phyloP scores from a whole-genome alignment of 2,797 vertebrate species.

The Argya squamiceps region DNA sequence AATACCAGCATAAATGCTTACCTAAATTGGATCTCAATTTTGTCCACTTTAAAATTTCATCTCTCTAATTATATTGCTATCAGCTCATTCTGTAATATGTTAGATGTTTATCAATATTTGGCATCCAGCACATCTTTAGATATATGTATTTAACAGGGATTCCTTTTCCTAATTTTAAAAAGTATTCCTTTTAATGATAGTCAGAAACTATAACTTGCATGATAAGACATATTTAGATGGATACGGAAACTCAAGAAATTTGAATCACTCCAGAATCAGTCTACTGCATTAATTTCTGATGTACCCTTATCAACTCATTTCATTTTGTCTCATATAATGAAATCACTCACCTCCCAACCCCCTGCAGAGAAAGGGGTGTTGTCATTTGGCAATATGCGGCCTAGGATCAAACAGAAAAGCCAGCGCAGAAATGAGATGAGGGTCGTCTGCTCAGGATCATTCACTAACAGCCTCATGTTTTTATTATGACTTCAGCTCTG shows the following conservation, averaged over 20 bases:
- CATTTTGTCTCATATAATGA: not conserved
- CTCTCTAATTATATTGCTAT: not conserved
- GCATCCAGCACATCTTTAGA: not conserved
- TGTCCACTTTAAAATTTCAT: not conserved
- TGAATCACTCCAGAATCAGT: not conserved
- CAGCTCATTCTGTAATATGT: not conserved
- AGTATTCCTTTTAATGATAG: not conserved
- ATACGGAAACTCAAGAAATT: not conserved
- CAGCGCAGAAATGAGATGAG: not conserved
- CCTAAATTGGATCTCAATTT: not conserved
- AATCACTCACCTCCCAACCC: rapidly evolving
- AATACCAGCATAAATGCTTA: not conserved
- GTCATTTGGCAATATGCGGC: not conserved
- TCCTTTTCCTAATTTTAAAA: not conserved
- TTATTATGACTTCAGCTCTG: not conserved
- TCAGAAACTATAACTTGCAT: not conserved
- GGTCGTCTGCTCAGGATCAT: not conserved
- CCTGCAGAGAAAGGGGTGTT: not conserved
- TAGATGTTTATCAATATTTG: not conserved
- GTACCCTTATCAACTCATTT: not conserved
- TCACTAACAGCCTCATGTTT: not conserved
- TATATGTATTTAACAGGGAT: not conserved
- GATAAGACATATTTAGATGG: not conserved
- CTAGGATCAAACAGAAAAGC: not conserved
- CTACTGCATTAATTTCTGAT: not conserved